Evolutionary conservation across 2,888 invertebrate genomes (phyloP).

Genomic region (Pollenia labialis): DNA sequence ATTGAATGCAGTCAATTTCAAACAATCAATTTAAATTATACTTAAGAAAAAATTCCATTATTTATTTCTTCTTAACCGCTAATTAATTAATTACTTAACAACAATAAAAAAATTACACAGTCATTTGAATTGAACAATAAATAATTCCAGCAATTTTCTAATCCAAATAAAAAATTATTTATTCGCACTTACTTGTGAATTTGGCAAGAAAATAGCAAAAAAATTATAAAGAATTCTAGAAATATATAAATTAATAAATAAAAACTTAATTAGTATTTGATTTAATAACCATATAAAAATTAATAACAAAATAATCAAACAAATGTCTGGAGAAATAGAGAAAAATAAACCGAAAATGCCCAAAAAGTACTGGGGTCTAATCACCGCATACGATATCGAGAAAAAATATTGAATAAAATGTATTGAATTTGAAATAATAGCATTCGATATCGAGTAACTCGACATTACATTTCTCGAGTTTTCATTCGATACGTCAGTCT

Average conservation of each 20-base stretch:
- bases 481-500: no score
- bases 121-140: slow-evolving; percentile 1
- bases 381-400: no score
- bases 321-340: background rate
- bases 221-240: background rate
- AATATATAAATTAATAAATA: background rate
- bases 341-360: background rate
- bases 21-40: background rate
- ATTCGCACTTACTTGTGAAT: slow-evolving; percentile 40
- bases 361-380: background rate
- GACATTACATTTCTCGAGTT: no score
- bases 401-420: no score
- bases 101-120: slow-evolving; percentile 2
- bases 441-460: no score
- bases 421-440: no score
- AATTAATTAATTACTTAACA: slow-evolving; percentile 23
- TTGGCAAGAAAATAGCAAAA: slow-evolving; percentile 23
- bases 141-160: slow-evolving; percentile 3
- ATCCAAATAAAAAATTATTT: slow-evolving; percentile 2
- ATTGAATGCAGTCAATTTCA: background rate
- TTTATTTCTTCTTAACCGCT: background rate
- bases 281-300: background rate
- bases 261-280: background rate
- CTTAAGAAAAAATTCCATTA: background rate
- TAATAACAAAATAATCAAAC: slow-evolving; percentile 10